Evolutionary conservation across 2,888 invertebrate genomes (phyloP).

Genomic region (Drosophila austrosaltans): DNA sequence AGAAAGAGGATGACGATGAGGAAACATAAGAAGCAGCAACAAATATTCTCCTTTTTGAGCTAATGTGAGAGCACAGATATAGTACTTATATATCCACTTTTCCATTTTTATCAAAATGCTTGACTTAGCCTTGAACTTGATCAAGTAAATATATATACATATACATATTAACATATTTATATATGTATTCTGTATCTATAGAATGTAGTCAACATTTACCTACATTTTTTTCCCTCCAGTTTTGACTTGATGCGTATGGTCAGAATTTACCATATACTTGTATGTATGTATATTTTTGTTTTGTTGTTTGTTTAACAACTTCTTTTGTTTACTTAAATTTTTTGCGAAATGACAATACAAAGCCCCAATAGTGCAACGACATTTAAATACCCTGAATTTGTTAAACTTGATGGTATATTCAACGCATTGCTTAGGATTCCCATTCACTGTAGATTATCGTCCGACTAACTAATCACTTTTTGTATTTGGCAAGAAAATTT

Average conservation of each 20-base stretch:
- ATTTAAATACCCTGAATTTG: neutral
- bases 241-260: neutral
- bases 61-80: neutral
- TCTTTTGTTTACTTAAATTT: constrained; percentile 38
- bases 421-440: too few species aligned
- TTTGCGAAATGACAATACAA: constrained; percentile 30
- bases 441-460: too few species aligned
- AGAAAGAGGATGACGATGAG: neutral
- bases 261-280: constrained; percentile 9
- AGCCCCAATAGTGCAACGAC: neutral
- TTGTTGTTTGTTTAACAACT: constrained; percentile 37
- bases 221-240: neutral
- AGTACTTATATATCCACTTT: neutral
- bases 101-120: neutral
- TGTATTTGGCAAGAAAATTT: too few species aligned
- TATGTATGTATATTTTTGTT: constrained; percentile 23
- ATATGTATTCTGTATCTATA: constrained; percentile 3
- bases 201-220: constrained; percentile 15
- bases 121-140: constrained; percentile 37
- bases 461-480: too few species aligned
- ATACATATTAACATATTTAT: neutral
- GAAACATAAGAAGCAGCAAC: neutral
- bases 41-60: constrained; percentile 5
- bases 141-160: constrained; percentile 14
- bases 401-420: too few species aligned